These are phyloP conservation scores for Bombylius major DNA, from an alignment of 2,888 invertebrate species.

Conservation along the genomic window DNA sequence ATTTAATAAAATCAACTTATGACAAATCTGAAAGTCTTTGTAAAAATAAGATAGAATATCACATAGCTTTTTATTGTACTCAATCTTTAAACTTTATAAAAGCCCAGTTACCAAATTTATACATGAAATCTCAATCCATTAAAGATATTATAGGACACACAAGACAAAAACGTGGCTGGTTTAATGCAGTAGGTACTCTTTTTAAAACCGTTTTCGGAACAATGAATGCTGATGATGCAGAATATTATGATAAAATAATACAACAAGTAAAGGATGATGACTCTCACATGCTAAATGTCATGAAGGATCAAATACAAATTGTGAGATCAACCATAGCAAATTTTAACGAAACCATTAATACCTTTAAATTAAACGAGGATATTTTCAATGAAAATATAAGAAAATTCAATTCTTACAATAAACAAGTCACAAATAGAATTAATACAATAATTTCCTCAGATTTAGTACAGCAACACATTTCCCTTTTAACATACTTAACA, in stretches of 20 bases:
- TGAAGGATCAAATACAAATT: conserved; percentile 16
- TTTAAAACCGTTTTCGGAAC: conserved; percentile 7
- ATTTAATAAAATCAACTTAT: background rate
- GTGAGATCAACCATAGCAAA: conserved; percentile 13
- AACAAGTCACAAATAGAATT: background rate
- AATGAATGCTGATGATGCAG: conserved; percentile 9
- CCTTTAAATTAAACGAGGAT: conserved; percentile 12
- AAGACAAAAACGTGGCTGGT: background rate
- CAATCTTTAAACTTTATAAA: conserved; percentile 2
- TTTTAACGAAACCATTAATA: conserved; percentile 13
- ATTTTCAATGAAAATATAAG: conserved; percentile 14
- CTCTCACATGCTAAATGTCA: conserved; percentile 8
- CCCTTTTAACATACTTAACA: conserved; percentile 9
- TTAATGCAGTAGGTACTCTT: conserved; percentile 3
- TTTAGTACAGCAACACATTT: conserved; percentile 8
- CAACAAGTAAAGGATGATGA: conserved; percentile 11
- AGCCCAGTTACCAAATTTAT: conserved; percentile 1
- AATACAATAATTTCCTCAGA: background rate
- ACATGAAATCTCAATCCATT: background rate
- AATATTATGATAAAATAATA: conserved; percentile 13
- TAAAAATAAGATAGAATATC: background rate
- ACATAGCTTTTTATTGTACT: background rate
- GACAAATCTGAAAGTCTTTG: background rate
- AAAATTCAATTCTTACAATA: conserved; percentile 8
- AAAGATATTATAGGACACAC: background rate